Evolutionary conservation across 1,140 invertebrate genomes (phyloP).

Genomic region (Bilobella aurantiaca): DNA sequence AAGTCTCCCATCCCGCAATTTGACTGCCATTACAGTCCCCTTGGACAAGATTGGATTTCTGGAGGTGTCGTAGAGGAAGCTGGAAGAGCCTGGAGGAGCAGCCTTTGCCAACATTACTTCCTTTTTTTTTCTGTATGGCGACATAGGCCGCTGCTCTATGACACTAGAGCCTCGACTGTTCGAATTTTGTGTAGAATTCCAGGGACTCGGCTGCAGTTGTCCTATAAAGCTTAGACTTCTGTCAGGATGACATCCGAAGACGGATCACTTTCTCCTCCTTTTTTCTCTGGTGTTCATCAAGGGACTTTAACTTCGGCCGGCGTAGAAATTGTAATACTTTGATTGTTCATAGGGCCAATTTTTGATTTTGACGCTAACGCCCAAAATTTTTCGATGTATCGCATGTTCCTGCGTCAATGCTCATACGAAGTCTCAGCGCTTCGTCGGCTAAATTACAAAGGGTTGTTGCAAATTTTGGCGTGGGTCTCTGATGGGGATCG

Average conservation of each 20-base stretch:
- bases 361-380: neutral
- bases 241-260: constrained; percentile 34
- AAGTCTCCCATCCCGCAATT: constrained; percentile 3
- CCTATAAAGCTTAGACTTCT: constrained; percentile 24
- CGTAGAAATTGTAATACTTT: no score
- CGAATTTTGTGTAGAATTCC: no score
- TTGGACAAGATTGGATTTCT: constrained; percentile 23
- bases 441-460: no score
- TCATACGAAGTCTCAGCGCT: no score
- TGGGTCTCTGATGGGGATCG: no score
- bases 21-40: constrained; percentile 17
- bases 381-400: neutral
- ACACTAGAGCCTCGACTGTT: neutral
- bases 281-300: constrained; percentile 6
- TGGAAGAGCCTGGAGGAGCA: no score
- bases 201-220: constrained; percentile 30
- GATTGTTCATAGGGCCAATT: no score
- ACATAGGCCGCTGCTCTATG: neutral
- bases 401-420: no score
- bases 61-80: neutral
- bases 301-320: neutral
- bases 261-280: constrained; percentile 32
- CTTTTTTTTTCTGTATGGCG: no score
- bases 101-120: no score
- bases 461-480: no score